Base-by-base conservation (phyloP, 2,797 vertebrate genomes). In the Eupleurogrammus muticus region DNA sequence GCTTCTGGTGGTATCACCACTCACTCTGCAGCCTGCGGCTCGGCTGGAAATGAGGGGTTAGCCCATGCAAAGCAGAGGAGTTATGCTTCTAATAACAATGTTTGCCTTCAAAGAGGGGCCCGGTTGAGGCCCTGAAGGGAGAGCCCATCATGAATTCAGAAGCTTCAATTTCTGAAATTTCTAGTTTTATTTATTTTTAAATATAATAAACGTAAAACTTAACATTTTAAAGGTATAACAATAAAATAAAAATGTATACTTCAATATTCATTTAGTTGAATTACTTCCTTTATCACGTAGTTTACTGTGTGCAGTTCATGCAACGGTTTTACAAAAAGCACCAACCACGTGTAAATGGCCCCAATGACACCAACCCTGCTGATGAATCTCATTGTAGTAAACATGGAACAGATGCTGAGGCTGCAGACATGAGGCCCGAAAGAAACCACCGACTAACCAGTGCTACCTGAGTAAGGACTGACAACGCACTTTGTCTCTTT, bases 391-490 rank as follows among this genome's bases (percentile, higher is more conserved):
- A 75, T 36, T 35, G 68, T 62, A 64, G 70, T 79, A 83, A 88
- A 80, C 77, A 82, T 50, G 34, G 54, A 19, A 16, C 21, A 75
- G 66, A 76, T 68, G 91, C 89, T 92, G 91, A 93, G 78, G 69
- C 87, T 86, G 91, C 89, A 88, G 52, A 78, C 46, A 61, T 13
- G 1, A 80, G 70, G 63, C 74, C 89, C 82, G 91, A 90, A 62
- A 80, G 87, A 89, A 92, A 91, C 84, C 77, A 85, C 66, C 9
- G 24, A 69, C 60, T 19, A 56, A 72, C 42, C 35, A 44, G 20
- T 36, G 51, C 38, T 7, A 46, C 48, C 65, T 47, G 47, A 71
- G 40, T 20, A 24, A 75, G 42, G 42, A 72, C 35, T 11, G 17
- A 20, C 49, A 36, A n/a, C 8, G 11, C 21, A 4, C 49, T 70